phyloP scores from a whole-genome alignment of 2,888 invertebrate genomes.

The Xylota segnis region DNA sequence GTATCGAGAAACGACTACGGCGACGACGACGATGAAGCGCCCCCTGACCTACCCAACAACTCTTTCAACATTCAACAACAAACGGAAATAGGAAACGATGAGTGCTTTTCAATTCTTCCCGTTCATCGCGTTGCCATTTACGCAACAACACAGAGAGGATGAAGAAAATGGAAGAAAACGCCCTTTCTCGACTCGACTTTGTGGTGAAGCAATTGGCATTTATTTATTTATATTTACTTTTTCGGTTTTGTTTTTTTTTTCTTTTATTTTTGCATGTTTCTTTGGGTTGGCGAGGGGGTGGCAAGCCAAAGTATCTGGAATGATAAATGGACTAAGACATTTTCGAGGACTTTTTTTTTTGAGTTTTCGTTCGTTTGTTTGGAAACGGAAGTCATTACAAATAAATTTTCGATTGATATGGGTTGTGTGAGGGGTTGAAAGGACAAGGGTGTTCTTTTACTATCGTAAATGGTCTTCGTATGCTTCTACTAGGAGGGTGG shows the following conservation, averaged over 20 bases:
- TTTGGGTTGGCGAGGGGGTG: background rate
- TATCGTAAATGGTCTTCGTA: too few species aligned
- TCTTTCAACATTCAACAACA: slow-evolving; percentile 60
- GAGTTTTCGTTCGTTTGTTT: slow-evolving; percentile 37
- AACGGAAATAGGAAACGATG: slow-evolving; percentile 75
- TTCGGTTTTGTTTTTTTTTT: slow-evolving; percentile 10
- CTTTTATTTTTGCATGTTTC: slow-evolving; percentile 9
- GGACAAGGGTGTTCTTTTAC: background rate
- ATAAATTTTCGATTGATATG: slow-evolving; percentile 34
- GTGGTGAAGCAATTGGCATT: slow-evolving; percentile 44
- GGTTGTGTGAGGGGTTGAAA: background rate
- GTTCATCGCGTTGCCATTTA: slow-evolving; percentile 75
- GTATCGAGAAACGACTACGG: background rate
- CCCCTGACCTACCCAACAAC: slow-evolving; percentile 65
- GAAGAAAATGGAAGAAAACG: slow-evolving; percentile 39
- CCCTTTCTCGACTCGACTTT: slow-evolving; percentile 30
- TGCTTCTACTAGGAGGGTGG: too few species aligned
- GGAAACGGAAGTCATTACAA: slow-evolving; percentile 61
- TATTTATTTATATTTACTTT: slow-evolving; percentile 35
- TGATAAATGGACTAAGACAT: slow-evolving; percentile 52
- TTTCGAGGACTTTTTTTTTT: slow-evolving; percentile 24
- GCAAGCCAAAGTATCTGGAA: slow-evolving; percentile 28
- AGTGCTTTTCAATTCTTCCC: slow-evolving; percentile 74
- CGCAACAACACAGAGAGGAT: slow-evolving; percentile 37
- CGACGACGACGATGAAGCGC: background rate